Percentiles rank a stretch among this genome's conserved stretches.
Evolutionary conservation across 2,888 invertebrate species (phyloP).

Genomic region (Tetranychus piercei): DNA sequence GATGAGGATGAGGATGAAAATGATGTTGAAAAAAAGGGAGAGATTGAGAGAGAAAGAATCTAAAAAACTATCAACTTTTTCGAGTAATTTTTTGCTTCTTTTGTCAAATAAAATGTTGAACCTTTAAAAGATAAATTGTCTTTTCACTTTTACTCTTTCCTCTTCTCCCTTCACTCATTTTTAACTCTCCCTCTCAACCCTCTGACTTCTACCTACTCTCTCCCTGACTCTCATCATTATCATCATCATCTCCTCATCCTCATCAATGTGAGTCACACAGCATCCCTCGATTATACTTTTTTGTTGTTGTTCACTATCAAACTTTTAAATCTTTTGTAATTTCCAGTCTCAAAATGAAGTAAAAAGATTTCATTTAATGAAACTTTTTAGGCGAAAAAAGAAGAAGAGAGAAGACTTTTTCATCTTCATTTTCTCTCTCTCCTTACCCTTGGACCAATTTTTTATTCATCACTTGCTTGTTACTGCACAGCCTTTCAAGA

Average conservation of each 20-base stretch:
- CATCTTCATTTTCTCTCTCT: background rate
- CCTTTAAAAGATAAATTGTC: background rate
- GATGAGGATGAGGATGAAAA: background rate
- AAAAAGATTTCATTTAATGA: background rate
- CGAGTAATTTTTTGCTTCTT: background rate
- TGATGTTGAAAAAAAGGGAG: background rate
- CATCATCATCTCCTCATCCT: background rate
- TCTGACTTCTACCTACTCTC: conserved; percentile 1
- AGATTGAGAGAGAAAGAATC: background rate
- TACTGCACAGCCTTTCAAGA: too few species aligned
- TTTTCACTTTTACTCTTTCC: background rate
- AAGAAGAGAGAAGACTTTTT: background rate
- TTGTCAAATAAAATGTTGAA: background rate
- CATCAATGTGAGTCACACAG: background rate
- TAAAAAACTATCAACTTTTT: background rate
- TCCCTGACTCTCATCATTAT: background rate
- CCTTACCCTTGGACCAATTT: background rate
- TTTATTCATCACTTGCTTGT: too few species aligned
- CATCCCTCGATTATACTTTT: background rate
- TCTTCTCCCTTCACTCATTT: background rate
- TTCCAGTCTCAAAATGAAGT: background rate
- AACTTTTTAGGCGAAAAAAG: background rate
- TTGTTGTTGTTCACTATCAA: conserved; percentile 8
- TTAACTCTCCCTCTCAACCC: background rate
- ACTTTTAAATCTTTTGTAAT: conserved; percentile 3